A percentile compares a stretch with the other conserved stretches of the same genome.
Conservation (phyloP, 2,113 vertebrate species). For the Synodontis membranacea region DNA sequence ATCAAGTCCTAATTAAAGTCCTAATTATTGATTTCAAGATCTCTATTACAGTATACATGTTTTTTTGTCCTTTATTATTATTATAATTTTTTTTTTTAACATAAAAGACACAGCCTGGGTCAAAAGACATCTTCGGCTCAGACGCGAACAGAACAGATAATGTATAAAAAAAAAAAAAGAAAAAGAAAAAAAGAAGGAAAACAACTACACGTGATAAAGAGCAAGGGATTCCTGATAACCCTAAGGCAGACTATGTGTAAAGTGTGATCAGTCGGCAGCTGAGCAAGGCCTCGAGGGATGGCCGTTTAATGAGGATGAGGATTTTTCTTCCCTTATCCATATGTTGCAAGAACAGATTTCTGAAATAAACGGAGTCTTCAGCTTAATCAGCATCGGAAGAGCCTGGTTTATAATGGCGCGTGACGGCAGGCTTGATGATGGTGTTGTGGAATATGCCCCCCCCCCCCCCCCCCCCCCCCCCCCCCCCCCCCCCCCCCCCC, state of each 20-base stretch:
- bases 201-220: constrained; percentile 49
- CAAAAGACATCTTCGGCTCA: neutral
- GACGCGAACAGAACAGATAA: neutral
- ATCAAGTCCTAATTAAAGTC: neutral
- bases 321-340: neutral
- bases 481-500: neutral
- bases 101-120: neutral
- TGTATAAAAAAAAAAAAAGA: neutral
- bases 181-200: neutral
- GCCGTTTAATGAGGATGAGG: neutral
- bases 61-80: no score
- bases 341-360: neutral
- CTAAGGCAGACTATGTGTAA: constrained; percentile 58
- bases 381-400: constrained; percentile 63
- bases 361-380: neutral
- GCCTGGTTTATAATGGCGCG: constrained; percentile 50
- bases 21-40: neutral
- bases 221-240: constrained; percentile 46
- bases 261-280: constrained; percentile 20
- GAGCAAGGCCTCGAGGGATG: neutral
- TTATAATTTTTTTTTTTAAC: neutral
- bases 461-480: neutral
- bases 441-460: constrained; percentile 57
- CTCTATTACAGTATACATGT: neutral
- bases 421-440: constrained; percentile 40